Conservation (phyloP, 2,797 vertebrate genomes). For the Channa striata region DNA sequence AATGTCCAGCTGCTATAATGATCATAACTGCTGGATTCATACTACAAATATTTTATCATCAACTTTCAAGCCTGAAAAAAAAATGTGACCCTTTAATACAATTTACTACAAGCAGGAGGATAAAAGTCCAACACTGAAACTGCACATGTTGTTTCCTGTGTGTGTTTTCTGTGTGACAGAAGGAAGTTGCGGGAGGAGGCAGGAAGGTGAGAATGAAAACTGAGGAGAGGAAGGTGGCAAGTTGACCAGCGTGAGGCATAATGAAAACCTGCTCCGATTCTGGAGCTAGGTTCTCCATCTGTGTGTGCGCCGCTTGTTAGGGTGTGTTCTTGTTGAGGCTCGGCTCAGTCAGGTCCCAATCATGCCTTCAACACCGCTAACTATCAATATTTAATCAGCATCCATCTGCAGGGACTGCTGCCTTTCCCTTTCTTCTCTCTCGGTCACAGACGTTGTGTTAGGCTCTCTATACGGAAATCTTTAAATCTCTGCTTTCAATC, state of each 20-base stretch:
- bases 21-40: neutral
- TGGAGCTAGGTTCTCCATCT: conserved; percentile 35
- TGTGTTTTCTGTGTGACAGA: conserved; percentile 49
- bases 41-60: neutral
- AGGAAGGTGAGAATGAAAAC: conserved; percentile 61
- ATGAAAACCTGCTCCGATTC: conserved; percentile 58
- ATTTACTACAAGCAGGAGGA: neutral
- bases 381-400: conserved; percentile 79
- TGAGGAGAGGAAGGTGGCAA: conserved; percentile 41
- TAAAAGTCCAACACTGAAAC: conserved; percentile 8
- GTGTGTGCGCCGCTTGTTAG: conserved; percentile 28
- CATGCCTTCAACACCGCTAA: conserved; percentile 69
- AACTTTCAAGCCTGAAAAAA: neutral
- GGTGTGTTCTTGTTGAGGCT: conserved; percentile 33
- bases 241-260: conserved; percentile 50
- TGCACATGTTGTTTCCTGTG: conserved; percentile 37
- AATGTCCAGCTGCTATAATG: neutral
- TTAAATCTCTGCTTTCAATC: conserved; percentile 32
- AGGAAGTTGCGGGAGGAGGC: conserved; percentile 51
- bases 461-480: conserved; percentile 13
- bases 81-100: neutral
- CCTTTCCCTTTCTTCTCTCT: conserved; percentile 44
- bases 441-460: conserved; percentile 33
- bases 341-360: conserved; percentile 61
- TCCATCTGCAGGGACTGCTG: conserved; percentile 70